Conservation (phyloP, 2,113 vertebrate genomes). For the Cyphomyrus discorhynchus region DNA sequence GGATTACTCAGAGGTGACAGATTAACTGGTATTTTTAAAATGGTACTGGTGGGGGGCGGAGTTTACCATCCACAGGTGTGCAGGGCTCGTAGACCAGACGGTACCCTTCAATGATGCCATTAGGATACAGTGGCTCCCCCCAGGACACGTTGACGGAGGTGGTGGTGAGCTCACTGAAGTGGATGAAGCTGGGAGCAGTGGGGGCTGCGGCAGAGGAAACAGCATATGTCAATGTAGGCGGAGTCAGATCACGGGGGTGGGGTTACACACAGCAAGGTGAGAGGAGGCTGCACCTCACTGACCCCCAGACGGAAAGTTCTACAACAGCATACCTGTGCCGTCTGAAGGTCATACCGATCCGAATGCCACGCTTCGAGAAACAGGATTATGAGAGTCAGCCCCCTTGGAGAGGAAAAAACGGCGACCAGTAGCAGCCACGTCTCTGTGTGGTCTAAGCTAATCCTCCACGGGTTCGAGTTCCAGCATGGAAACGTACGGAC, state of each 20-base stretch:
- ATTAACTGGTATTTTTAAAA: not conserved
- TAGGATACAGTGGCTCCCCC: constrained; percentile 82
- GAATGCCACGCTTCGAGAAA: not conserved
- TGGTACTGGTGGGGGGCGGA: not conserved
- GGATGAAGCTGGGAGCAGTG: constrained; percentile 80
- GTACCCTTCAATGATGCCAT: constrained; percentile 86
- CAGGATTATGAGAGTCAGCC: not conserved
- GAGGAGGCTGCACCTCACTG: not conserved
- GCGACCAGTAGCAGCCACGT: not conserved
- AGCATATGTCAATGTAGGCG: not conserved
- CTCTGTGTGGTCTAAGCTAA: not conserved
- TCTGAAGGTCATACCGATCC: not conserved
- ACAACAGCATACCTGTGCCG: not conserved
- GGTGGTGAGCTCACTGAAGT: constrained; percentile 94
- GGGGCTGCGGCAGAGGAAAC: constrained; percentile 63
- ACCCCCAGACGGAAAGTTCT: not conserved
- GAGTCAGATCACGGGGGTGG: not conserved
- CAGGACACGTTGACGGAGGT: constrained; percentile 95
- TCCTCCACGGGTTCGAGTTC: not conserved
- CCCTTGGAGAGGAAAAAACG: not conserved
- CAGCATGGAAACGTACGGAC: not conserved
- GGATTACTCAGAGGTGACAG: not conserved
- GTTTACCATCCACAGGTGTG: constrained; percentile 79
- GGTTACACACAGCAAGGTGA: not conserved
- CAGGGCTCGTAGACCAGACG: constrained; percentile 87